Evolutionary conservation across 2,797 vertebrate species (phyloP).

Genomic region (Huso huso): DNA sequence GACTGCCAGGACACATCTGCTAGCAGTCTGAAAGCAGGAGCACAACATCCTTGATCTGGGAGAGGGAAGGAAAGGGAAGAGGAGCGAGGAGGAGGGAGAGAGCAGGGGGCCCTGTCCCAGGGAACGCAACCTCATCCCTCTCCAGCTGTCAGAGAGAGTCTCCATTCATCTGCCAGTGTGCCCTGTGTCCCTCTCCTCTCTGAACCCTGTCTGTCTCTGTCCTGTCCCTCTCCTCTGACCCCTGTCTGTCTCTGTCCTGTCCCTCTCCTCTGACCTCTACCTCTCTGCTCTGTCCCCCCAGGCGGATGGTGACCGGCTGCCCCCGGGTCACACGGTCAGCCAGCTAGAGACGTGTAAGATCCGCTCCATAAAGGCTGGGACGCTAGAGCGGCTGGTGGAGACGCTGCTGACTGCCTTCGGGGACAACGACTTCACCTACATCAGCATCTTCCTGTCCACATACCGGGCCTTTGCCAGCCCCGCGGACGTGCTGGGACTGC

Average conservation of each 20-base stretch:
- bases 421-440: slow-evolving; percentile 91
- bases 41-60: background rate
- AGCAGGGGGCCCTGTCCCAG: no score
- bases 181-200: no score
- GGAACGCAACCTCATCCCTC: no score
- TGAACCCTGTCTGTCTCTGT: background rate
- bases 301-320: slow-evolving; percentile 83
- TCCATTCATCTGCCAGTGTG: no score
- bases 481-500: slow-evolving; percentile 73
- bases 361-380: slow-evolving; percentile 86
- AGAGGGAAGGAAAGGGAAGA: background rate
- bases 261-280: slow-evolving; percentile 14
- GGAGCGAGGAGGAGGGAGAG: background rate
- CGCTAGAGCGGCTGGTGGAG: slow-evolving; percentile 88
- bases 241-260: slow-evolving; percentile 12
- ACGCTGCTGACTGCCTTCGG: slow-evolving; percentile 84
- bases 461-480: slow-evolving; percentile 82
- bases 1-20: no score
- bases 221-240: slow-evolving; percentile 19
- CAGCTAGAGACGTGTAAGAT: slow-evolving; percentile 91
- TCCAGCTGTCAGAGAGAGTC: no score
- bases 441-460: slow-evolving; percentile 89
- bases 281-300: slow-evolving; percentile 32
- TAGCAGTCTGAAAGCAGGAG: no score
- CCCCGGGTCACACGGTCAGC: slow-evolving; percentile 84